Evolutionary conservation across 2,113 vertebrate species (phyloP), one percentile per base, ranked within the genome.

Genomic region (Eira barbara): DNA sequence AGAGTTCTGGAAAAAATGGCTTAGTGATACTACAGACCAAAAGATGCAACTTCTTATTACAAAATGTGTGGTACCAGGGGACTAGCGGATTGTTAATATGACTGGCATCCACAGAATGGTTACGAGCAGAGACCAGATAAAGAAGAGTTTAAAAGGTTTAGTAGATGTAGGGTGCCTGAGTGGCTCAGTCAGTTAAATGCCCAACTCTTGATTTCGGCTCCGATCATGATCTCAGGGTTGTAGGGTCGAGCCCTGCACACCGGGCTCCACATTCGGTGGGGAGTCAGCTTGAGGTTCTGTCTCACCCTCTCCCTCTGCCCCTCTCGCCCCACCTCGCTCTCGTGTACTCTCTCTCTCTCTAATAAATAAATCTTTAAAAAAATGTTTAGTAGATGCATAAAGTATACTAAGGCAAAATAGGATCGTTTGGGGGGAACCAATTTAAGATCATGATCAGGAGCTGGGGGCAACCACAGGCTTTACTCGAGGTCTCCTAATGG

Each of bases 71-170:
- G 83, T 81, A 94, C 52, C n/a, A 93, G 42, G 57, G 25, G 21
- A 85, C 49, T 86, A 52, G 34, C 63, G 18, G 47, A 89, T 95
- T 89, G 52, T 47, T 93, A 74, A 52, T 73, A 21, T 81, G 49
- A 69, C 71, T 85, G 18, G 11, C 74, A 91, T 42, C 39, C 42
- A 93, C 21, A 74, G 27, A 94, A 61, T 27, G 36, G 36, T 73
- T 31, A 87, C 52, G 31, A 73, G 49, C 42, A n/a, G 31, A 94
- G 34, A 88, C 10, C 69, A 92, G 8, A 4, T 65, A 73, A 88
- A 96, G 42, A 80, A 91, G 36, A 23, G 25, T 71, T 87, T 87
- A 61, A 88, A 96, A 83, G 65, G 91, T 71, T 88, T 47, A 71
- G 39, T 10, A 36, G 17, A 36, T 36, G 18, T n/a, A 20, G 67